Evolutionary conservation across 2,888 invertebrate species (phyloP), one percentile per base, ranked within the genome.

Genomic region (Ichneumon xanthorius): DNA sequence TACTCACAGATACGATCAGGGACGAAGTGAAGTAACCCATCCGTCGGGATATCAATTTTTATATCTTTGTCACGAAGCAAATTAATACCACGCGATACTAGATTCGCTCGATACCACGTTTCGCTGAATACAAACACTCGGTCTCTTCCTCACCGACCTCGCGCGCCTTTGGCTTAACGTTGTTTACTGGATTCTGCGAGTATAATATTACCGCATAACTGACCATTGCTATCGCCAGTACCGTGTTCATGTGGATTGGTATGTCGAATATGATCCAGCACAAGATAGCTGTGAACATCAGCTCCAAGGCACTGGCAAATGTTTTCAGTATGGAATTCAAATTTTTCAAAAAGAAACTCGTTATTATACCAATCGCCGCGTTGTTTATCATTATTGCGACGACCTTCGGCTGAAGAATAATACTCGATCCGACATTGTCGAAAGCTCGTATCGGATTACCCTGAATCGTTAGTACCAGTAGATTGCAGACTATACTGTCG

Each of bases 291-390:
- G 99, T 99, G 90, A 99, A 97, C 77, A 98, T 95, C 48, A 99
- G 94, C 92, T 99, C 99, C 89, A 99, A 94, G 16, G 98, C 99
- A 94, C 98, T 98, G 0, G 99, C 99, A 94, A 99, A 99, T 0
- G 98, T 98, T 95, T 99, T 99, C 77, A 99, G 95, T 91, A 99
- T 99, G 0, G 99, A 99, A 94, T 99, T 99, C 90, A 99, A 95
- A 90, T 97, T 97, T 93, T 98, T 97, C 33, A 99, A 95, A 92
- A 99, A 99, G 93, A 99, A 97, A 94, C 98, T 98, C 0, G 99
- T 99, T 0, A 98, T 97, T 89, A 99, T 98, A 45, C 99, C 99
- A 63, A 98, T 97, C 0, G 97, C 96, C 0, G 98, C 97, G 94
- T 98, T 98, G 92, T 99, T 99, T 0, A 98, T 92, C 93, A 98